Evolutionary conservation across 2,797 vertebrate species (phyloP).

Genomic region (Tapirus indicus): DNA sequence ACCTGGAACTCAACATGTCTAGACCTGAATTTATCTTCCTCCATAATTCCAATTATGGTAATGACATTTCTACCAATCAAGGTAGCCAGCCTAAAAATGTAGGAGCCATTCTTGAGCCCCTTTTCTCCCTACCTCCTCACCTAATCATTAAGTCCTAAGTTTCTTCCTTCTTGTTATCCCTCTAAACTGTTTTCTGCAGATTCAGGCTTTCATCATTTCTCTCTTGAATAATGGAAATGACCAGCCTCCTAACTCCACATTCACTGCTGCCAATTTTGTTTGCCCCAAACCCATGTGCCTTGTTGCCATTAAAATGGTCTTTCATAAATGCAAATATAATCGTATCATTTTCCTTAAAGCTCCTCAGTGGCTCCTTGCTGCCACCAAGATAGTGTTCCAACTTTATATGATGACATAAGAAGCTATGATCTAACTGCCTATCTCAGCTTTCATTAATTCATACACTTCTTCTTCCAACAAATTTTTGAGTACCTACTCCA

Average conservation of each 20-base stretch:
- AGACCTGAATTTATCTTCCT: not conserved
- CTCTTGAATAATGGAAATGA: not conserved
- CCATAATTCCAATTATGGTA: not conserved
- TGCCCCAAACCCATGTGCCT: not conserved
- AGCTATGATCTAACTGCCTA: not conserved
- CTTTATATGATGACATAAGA: not conserved
- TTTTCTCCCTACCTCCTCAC: not conserved
- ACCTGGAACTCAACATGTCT: not conserved
- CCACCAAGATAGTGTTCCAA: not conserved
- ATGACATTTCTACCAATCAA: not conserved
- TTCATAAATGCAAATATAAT: not conserved
- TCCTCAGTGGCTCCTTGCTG: not conserved
- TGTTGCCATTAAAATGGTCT: not conserved
- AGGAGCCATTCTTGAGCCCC: not conserved
- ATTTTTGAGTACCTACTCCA: not conserved
- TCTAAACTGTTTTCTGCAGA: not conserved
- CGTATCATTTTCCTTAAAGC: not conserved
- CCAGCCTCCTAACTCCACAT: not conserved
- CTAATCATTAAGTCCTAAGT: not conserved
- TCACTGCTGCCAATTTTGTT: not conserved
- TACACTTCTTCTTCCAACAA: not conserved
- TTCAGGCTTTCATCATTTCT: not conserved
- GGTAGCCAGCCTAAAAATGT: not conserved
- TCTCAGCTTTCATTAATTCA: not conserved
- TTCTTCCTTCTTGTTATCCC: not conserved